Evolutionary conservation across 2,888 invertebrate genomes (phyloP).

Genomic region (Bursaphelenchus okinawaensis): DNA sequence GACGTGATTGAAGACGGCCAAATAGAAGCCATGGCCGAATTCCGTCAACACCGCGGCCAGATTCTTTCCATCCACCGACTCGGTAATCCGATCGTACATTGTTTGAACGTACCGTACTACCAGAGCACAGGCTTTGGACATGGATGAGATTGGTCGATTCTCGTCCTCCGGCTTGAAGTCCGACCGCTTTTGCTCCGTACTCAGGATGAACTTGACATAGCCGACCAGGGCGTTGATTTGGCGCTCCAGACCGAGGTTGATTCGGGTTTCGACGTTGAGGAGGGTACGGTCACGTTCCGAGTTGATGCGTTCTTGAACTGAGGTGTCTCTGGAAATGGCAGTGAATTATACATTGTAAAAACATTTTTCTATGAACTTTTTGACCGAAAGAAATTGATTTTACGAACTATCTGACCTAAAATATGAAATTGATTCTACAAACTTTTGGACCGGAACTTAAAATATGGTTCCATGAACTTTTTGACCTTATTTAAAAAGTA

Average conservation of each 20-base stretch:
- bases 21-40: conserved; percentile 82
- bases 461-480: too few relatives aligned
- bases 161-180: conserved; percentile 70
- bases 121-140: conserved; percentile 71
- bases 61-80: conserved; percentile 75
- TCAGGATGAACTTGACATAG: conserved; percentile 82
- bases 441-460: too few relatives aligned
- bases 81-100: conserved; percentile 30
- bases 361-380: too few relatives aligned
- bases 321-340: conserved; percentile 68
- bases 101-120: conserved; percentile 77
- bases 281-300: conserved; percentile 78
- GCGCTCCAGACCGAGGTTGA: conserved; percentile 68
- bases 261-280: conserved; percentile 81
- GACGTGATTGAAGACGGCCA: conserved; percentile 87
- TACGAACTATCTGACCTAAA: too few relatives aligned
- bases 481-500: too few relatives aligned
- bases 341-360: background rate
- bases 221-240: conserved; percentile 80
- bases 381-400: too few relatives aligned
- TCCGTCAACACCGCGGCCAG: conserved; percentile 78
- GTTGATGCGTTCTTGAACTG: conserved; percentile 80
- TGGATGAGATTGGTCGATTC: conserved; percentile 20
- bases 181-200: conserved; percentile 86
- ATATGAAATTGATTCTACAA: too few relatives aligned